These are phyloP conservation scores for Euleptes europaea DNA, from an alignment of 2,113 vertebrate genomes.

Conservation along the genomic window DNA sequence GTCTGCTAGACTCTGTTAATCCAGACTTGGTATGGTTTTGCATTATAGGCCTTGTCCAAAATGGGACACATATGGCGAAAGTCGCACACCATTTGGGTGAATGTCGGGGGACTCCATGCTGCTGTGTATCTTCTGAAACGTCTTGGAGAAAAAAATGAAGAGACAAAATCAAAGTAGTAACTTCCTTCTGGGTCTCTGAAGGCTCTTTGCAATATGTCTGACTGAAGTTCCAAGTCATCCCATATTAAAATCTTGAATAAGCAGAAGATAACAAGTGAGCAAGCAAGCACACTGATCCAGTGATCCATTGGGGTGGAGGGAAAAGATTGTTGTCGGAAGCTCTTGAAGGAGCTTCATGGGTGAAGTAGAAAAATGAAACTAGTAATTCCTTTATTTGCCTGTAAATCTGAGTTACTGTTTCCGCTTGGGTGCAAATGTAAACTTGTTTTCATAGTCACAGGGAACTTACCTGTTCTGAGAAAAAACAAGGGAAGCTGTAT, in stretches of 20 bases:
- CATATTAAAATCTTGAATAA: neutral
- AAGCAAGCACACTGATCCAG: neutral
- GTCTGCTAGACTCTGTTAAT: neutral
- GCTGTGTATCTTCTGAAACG: slow-evolving; percentile 92
- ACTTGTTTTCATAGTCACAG: slow-evolving; percentile 10
- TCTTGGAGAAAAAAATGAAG: slow-evolving; percentile 76
- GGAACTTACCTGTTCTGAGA: neutral
- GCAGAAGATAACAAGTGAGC: neutral
- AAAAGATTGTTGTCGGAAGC: neutral
- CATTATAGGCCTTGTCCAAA: slow-evolving; percentile 83
- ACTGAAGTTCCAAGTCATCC: fast-evolving
- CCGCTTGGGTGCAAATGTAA: neutral
- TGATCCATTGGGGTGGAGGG: neutral
- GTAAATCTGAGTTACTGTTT: neutral
- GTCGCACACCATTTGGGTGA: slow-evolving; percentile 92
- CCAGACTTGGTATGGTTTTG: slow-evolving; percentile 13
- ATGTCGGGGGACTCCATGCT: slow-evolving; percentile 93
- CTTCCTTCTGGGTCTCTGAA: neutral
- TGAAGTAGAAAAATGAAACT: slow-evolving; percentile 2
- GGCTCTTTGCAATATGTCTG: neutral
- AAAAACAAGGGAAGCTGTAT: neutral
- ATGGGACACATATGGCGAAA: slow-evolving; percentile 91
- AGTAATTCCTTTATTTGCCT: slow-evolving; percentile 9
- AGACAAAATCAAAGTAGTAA: slow-evolving; percentile 55
- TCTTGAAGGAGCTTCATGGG: neutral